These are phyloP conservation scores for Drosophila tani DNA, from an alignment of 1,140 invertebrate species.

Conservation along the genomic window DNA sequence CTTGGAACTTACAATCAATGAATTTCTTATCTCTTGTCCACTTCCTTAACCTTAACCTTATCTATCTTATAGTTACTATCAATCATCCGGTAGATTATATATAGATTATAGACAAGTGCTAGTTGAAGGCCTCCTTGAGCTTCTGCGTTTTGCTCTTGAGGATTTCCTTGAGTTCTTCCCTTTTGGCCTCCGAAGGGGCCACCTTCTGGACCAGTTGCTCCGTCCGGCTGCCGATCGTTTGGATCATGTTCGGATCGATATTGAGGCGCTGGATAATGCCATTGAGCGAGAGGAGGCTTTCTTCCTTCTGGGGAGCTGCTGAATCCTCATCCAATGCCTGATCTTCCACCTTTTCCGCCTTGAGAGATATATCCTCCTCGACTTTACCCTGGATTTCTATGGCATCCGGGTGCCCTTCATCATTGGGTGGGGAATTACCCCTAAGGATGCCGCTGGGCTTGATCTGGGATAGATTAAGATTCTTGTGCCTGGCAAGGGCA, in stretches of 20 bases:
- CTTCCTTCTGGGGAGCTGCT: not conserved
- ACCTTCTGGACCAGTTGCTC: conserved; percentile 62
- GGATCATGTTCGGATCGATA: conserved; percentile 43
- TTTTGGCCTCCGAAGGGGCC: conserved; percentile 46
- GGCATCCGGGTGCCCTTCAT: not conserved
- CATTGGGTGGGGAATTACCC: not conserved
- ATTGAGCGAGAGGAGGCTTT: conserved; percentile 8
- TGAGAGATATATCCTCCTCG: not conserved
- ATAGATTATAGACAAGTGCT: not conserved
- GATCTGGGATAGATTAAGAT: not conserved
- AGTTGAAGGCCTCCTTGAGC: conserved; percentile 68
- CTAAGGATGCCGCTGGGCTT: conserved; percentile 5
- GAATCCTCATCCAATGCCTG: not conserved
- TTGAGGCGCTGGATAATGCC: conserved; percentile 50
- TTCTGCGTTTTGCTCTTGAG: conserved; percentile 70
- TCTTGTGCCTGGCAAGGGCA: not conserved
- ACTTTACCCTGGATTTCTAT: not conserved
- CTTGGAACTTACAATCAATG: no score
- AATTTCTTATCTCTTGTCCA: not conserved
- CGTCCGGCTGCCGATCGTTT: conserved; percentile 50
- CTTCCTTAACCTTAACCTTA: not conserved
- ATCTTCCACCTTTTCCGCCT: not conserved
- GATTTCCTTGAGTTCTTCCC: conserved; percentile 52
- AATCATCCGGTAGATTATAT: not conserved
- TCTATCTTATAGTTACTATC: not conserved